Evolutionary conservation across 92 coral and sea anemone genomes (phyloP).

Genomic region (Paragorgia papillata): DNA sequence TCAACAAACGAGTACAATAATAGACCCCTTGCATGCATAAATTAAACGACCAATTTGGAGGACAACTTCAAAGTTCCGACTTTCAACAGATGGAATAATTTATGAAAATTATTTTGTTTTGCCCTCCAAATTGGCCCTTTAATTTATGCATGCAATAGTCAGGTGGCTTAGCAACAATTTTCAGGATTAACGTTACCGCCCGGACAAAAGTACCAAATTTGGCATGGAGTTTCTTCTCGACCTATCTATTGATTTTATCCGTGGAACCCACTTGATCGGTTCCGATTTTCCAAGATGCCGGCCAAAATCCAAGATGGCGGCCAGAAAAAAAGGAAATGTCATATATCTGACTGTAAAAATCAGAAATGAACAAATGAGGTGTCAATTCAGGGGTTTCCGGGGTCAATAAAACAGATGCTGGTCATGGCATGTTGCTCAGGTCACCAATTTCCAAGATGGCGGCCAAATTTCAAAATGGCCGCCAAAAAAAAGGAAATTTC

Average conservation of each 20-base stretch:
- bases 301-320: slow-evolving; percentile 17
- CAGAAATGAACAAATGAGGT: no score
- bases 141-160: no score
- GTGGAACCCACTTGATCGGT: not conserved
- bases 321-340: not conserved
- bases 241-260: slow-evolving; percentile 7
- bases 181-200: not conserved
- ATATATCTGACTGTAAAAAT: not conserved
- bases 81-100: no score
- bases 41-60: no score
- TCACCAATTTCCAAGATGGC: no score
- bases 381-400: no score
- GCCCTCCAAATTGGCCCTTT: no score
- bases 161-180: slow-evolving; percentile 8
- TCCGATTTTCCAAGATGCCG: not conserved
- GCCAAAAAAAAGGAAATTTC: not conserved
- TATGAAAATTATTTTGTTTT: no score
- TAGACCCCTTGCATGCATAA: no score
- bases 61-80: no score
- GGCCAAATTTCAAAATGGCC: not conserved
- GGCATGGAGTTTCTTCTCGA: not conserved
- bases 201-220: slow-evolving; percentile 15
- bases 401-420: no score
- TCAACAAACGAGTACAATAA: no score
- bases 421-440: not conserved